A percentile compares a stretch with the other conserved stretches of the same genome.
Evolutionary conservation across 2,888 invertebrate species (phyloP).

Genomic region (Loripinus fragilis): DNA sequence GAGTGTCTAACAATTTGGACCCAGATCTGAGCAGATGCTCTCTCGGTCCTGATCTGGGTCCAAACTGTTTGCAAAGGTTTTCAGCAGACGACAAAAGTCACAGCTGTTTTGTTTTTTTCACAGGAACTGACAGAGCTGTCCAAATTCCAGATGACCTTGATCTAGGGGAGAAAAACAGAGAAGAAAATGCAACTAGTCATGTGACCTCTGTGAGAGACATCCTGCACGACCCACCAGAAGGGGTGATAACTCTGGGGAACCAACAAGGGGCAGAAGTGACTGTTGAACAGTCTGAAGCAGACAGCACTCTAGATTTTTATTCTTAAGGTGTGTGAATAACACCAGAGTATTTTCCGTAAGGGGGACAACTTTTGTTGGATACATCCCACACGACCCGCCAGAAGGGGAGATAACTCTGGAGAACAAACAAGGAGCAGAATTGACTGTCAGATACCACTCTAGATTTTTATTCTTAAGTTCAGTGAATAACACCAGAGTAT

Average conservation of each 20-base stretch:
- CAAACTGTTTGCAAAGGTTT: too few relatives aligned
- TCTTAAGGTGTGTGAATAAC: too few relatives aligned
- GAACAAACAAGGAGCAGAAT: background rate
- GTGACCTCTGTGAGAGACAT: conserved; percentile 21
- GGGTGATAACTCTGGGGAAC: conserved; percentile 37
- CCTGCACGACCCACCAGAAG: conserved; percentile 46
- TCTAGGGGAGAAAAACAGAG: conserved; percentile 23
- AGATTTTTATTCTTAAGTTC: conserved; percentile 53
- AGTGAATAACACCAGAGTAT: too few relatives aligned
- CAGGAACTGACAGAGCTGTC: conserved; percentile 48
- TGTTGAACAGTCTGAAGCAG: conserved; percentile 39
- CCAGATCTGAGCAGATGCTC: too few relatives aligned
- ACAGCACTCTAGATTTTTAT: conserved; percentile 56
- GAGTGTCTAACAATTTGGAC: too few relatives aligned
- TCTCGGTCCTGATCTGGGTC: too few relatives aligned
- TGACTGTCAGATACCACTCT: conserved; percentile 42
- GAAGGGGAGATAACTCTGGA: conserved; percentile 44
- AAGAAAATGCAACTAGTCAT: conserved; percentile 12
- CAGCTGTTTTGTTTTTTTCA: background rate
- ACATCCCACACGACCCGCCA: conserved; percentile 42
- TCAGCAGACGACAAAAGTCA: too few relatives aligned
- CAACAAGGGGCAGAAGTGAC: background rate
- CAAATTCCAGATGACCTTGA: conserved; percentile 56
- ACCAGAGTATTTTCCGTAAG: too few relatives aligned
- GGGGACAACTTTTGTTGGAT: background rate